These are phyloP conservation scores for Tragulus kanchil DNA, from an alignment of 2,113 vertebrate species.

Conservation along the genomic window DNA sequence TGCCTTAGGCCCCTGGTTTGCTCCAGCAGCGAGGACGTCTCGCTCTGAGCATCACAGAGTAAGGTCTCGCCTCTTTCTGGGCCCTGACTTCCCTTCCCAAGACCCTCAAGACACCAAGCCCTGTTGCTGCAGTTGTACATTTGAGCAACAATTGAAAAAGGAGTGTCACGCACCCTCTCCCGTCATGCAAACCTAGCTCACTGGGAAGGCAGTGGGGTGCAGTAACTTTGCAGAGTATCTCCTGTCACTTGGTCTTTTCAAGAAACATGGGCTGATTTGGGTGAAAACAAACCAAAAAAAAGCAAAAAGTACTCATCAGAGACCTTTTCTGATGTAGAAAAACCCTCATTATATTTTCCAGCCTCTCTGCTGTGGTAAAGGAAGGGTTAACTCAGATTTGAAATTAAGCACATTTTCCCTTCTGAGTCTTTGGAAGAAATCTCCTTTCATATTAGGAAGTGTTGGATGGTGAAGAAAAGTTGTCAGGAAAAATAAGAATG, in stretches of 20 bases:
- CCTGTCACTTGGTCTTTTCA: neutral
- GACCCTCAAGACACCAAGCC: no score
- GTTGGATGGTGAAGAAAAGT: neutral
- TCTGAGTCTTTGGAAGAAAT: neutral
- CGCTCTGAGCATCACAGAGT: neutral
- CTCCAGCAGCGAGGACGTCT: neutral
- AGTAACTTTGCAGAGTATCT: neutral
- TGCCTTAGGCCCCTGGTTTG: neutral
- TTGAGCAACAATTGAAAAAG: neutral
- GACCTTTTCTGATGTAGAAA: neutral
- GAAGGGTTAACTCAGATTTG: neutral
- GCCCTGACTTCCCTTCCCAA: neutral
- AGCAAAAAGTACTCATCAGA: neutral
- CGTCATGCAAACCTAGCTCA: rapidly evolving
- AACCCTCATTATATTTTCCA: neutral
- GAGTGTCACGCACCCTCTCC: no score
- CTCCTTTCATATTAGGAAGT: rapidly evolving
- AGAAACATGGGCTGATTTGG: neutral
- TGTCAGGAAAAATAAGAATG: neutral
- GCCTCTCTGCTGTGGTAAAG: neutral
- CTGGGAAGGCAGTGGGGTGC: neutral
- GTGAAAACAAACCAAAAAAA: neutral
- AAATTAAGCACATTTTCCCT: neutral
- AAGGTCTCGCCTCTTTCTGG: no score
- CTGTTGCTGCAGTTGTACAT: neutral